Percentiles rank a stretch among this genome's conserved stretches.
Evolutionary conservation across 2,888 invertebrate species (phyloP).

Genomic region (Tetrapedia diversipes): DNA sequence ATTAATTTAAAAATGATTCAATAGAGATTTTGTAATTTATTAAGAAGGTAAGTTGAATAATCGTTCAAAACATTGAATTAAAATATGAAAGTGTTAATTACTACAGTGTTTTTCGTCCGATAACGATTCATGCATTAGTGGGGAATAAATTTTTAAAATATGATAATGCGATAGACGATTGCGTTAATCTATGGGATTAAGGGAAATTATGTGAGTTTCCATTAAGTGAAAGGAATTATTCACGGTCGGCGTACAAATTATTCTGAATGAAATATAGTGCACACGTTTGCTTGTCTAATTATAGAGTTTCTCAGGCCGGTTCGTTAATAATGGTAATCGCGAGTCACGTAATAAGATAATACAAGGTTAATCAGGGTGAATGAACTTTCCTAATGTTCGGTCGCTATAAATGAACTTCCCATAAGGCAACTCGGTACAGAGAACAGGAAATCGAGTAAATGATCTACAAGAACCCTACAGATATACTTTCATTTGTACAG

Average conservation of each 20-base stretch:
- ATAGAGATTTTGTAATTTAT: too few species aligned
- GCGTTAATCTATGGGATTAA: neutral
- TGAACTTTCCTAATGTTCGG: slow-evolving; percentile 7
- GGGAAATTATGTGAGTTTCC: slow-evolving; percentile 7
- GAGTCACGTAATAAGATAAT: slow-evolving; percentile 22
- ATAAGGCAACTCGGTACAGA: neutral
- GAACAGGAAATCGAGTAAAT: neutral
- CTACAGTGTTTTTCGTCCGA: too few species aligned
- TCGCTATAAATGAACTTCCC: neutral
- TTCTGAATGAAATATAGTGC: slow-evolving; percentile 17
- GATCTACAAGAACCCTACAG: neutral
- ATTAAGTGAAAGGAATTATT: slow-evolving; percentile 19
- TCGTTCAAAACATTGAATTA: too few species aligned
- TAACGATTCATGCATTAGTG: neutral
- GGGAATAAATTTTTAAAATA: neutral
- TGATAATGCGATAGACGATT: neutral
- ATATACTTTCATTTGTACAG: too few species aligned
- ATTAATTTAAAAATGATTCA: too few species aligned
- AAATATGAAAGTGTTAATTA: too few species aligned
- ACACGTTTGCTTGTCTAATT: slow-evolving; percentile 16
- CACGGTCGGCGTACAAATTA: neutral
- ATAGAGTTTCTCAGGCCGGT: slow-evolving; percentile 19
- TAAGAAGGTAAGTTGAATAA: too few species aligned
- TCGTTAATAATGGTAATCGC: slow-evolving; percentile 20
- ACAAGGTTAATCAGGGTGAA: slow-evolving; percentile 17